phyloP scores from a whole-genome alignment of 1,140 invertebrate genomes.

The Drusus annulatus region DNA sequence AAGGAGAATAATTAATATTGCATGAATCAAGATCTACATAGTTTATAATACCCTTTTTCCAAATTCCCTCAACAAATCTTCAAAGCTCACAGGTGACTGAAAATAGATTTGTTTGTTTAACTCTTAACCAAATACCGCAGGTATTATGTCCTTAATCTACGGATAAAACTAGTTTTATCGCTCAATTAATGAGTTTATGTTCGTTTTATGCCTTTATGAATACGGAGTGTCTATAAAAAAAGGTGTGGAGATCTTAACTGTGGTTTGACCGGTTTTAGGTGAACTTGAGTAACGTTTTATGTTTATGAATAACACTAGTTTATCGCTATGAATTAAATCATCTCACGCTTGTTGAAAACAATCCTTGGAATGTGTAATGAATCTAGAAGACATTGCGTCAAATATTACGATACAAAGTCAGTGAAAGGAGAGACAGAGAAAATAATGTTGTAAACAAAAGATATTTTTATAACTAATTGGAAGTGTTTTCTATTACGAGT shows the following conservation, averaged over 20 bases:
- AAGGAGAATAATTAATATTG: background rate
- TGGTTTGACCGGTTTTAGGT: slow-evolving; percentile 8
- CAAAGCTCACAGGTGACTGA: no score
- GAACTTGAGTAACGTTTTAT: background rate
- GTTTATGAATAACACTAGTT: slow-evolving; percentile 8
- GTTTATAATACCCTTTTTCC: background rate
- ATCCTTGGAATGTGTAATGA: background rate
- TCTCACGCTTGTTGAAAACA: background rate
- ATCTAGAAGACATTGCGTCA: no score
- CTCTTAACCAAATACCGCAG: slow-evolving; percentile 13
- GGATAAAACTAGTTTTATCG: slow-evolving; percentile 30
- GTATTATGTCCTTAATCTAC: slow-evolving; percentile 26
- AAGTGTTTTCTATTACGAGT: no score
- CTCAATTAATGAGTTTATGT: slow-evolving; percentile 22
- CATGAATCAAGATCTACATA: background rate
- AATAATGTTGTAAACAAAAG: no score
- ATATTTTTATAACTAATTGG: no score
- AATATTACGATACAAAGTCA: no score
- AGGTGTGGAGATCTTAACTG: slow-evolving; percentile 2
- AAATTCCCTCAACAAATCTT: no score
- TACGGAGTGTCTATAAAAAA: slow-evolving; percentile 20
- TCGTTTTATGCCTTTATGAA: slow-evolving; percentile 25
- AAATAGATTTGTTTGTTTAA: slow-evolving; percentile 17
- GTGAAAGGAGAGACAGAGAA: no score
- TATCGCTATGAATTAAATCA: slow-evolving; percentile 4